phyloP scores from a whole-genome alignment of 2,113 vertebrate genomes.

The Pampusana beccarii region DNA sequence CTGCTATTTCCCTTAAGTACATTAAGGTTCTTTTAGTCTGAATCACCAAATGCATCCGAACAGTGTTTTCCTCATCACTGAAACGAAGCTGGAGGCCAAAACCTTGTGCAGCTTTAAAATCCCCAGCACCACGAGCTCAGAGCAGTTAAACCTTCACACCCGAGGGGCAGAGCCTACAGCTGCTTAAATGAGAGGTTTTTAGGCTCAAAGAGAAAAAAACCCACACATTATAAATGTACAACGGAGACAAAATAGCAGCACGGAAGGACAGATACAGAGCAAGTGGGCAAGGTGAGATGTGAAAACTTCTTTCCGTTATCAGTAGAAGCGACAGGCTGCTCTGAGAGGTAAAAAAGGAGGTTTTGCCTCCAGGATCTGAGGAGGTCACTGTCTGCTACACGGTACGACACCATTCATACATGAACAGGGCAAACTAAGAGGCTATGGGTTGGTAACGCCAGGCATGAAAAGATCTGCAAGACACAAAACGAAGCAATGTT shows the following conservation, averaged over 20 bases:
- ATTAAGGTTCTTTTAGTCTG: not conserved
- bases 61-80: not conserved
- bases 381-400: not conserved
- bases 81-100: not conserved
- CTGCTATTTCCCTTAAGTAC: not conserved
- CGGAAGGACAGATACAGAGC: not conserved
- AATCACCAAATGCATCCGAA: not conserved
- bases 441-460: not conserved
- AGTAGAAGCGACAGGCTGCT: not conserved
- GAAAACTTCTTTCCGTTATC: not conserved
- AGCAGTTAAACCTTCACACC: not conserved
- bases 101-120: not conserved
- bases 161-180: not conserved
- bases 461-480: not conserved
- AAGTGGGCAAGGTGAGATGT: accelerated
- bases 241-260: not conserved
- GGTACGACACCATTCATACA: not conserved
- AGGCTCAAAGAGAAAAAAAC: not conserved
- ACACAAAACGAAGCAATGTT: not conserved
- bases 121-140: not conserved
- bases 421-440: not conserved
- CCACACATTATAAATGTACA: not conserved
- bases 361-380: not conserved
- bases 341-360: not conserved
- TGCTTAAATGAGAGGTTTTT: not conserved